Conservation (phyloP, 1,140 invertebrate genomes). For the Drosophila bifasciata region DNA sequence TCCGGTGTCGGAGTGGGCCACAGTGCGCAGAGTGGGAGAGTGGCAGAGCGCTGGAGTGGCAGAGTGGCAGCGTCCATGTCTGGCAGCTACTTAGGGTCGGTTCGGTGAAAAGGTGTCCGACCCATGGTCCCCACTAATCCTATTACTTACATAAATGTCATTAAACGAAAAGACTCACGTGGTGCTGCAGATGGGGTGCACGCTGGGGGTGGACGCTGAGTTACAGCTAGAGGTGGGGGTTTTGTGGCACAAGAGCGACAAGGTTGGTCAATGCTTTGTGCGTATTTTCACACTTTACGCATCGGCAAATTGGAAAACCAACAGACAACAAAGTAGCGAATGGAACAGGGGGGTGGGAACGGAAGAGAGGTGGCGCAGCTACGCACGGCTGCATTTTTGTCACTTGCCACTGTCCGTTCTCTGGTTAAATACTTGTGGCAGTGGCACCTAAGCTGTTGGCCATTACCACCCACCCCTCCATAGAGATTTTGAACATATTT, state of each 20-base stretch:
- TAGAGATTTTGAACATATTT: slow-evolving; percentile 42
- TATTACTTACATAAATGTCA: slow-evolving; percentile 58
- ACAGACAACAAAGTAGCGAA: not conserved
- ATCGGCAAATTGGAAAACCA: slow-evolving; percentile 17
- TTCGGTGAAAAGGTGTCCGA: slow-evolving; percentile 35
- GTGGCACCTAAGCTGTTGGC: slow-evolving; percentile 17
- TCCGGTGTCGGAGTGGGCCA: slow-evolving; percentile 8
- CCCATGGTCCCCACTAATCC: slow-evolving; percentile 47
- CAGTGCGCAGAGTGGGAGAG: not conserved
- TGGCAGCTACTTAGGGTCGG: slow-evolving; percentile 17
- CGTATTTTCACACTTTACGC: slow-evolving; percentile 55
- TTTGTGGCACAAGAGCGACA: not conserved
- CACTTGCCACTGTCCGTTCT: slow-evolving; percentile 9
- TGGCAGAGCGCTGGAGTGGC: not conserved
- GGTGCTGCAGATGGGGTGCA: not conserved
- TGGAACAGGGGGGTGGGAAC: not conserved
- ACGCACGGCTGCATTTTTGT: slow-evolving; percentile 32
- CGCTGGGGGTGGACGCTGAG: not conserved
- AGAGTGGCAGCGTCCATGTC: slow-evolving; percentile 9
- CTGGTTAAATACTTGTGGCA: slow-evolving; percentile 17
- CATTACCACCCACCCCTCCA: not conserved
- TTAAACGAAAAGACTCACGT: slow-evolving; percentile 39
- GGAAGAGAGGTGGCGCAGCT: slow-evolving; percentile 1
- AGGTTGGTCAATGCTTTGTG: slow-evolving; percentile 5
- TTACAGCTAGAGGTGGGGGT: not conserved